Conservation (phyloP, 2,888 invertebrate species). For the Allygus modestus region DNA sequence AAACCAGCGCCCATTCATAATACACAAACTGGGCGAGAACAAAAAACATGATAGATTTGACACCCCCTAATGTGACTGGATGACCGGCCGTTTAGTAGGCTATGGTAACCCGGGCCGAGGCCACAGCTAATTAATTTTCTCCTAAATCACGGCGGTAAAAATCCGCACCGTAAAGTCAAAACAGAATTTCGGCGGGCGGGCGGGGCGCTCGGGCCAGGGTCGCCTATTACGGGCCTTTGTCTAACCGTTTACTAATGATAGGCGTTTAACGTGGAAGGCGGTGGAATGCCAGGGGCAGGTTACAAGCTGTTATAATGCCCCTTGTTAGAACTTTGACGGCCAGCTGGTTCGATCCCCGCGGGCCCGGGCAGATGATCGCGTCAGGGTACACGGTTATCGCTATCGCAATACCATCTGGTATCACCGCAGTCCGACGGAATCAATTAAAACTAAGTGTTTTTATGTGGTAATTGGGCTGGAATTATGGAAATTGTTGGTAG, state of each 20-base stretch:
- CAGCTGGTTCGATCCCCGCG: conserved; percentile 29
- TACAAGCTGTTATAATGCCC: conserved; percentile 45
- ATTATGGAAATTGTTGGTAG: conserved; percentile 43
- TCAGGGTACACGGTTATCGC: conserved; percentile 13
- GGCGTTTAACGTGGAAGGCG: conserved; percentile 44
- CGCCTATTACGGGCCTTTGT: conserved; percentile 46
- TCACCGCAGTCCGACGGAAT: conserved; percentile 4
- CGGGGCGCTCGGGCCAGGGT: conserved; percentile 14
- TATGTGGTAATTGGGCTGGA: conserved; percentile 41
- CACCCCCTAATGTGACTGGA: conserved; percentile 45
- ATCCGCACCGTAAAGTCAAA: conserved; percentile 54
- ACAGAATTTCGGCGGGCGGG: conserved; percentile 43
- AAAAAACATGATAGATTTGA: conserved; percentile 51
- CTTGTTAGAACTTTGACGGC: conserved; percentile 34
- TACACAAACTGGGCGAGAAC: conserved; percentile 33
- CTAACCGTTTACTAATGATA: conserved; percentile 50
- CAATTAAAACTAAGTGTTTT: conserved; percentile 29
- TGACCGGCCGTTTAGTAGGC: conserved; percentile 38
- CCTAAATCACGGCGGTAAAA: conserved; percentile 54
- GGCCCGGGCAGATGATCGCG: conserved; percentile 45
- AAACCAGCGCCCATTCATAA: conserved; percentile 27
- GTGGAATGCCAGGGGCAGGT: conserved; percentile 46
- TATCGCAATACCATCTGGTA: conserved; percentile 51
- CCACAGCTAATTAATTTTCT: conserved; percentile 43
- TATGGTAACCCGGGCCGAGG: conserved; percentile 8